phyloP scores from a whole-genome alignment of 23 tunicate species.

The Phallusia fumigata region DNA sequence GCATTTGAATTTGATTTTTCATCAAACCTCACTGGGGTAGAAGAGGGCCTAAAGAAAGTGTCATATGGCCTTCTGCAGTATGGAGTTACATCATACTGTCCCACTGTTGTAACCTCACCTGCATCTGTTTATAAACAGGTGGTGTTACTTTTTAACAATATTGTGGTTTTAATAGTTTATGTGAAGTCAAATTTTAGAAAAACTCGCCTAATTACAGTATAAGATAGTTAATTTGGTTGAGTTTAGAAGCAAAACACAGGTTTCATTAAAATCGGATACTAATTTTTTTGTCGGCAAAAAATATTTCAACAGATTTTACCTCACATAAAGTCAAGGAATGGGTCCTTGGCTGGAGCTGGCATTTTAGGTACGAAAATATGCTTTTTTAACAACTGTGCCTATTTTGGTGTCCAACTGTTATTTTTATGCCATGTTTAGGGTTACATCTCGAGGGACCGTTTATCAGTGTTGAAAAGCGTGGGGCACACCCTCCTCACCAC shows the following conservation, averaged over 20 bases:
- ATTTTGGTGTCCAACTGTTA: too few relatives aligned
- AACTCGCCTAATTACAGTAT: too few relatives aligned
- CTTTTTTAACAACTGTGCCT: background rate
- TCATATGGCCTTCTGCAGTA: slow-evolving; percentile 50
- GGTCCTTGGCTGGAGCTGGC: slow-evolving; percentile 50
- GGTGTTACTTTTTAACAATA: background rate
- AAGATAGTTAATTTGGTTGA: too few relatives aligned
- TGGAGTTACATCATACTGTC: slow-evolving; percentile 93
- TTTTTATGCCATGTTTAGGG: slow-evolving; percentile 25
- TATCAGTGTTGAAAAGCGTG: slow-evolving; percentile 74
- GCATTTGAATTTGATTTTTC: slow-evolving; percentile 90
- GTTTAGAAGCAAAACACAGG: too few relatives aligned
- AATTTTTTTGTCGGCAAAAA: background rate
- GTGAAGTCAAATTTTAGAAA: slow-evolving; percentile 46
- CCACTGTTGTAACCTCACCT: slow-evolving; percentile 85
- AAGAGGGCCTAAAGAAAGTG: slow-evolving; percentile 72
- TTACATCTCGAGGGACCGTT: slow-evolving; percentile 86
- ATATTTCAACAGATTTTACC: slow-evolving; percentile 39
- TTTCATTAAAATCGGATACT: background rate
- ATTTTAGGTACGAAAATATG: slow-evolving; percentile 37
- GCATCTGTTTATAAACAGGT: slow-evolving; percentile 46
- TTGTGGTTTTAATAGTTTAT: background rate
- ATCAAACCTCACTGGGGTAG: slow-evolving; percentile 49
- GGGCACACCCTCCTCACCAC: slow-evolving; percentile 69
- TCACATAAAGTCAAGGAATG: slow-evolving; percentile 26